Evolutionary conservation across 2,888 invertebrate species (phyloP), one percentile per base, ranked within the genome.

Genomic region (Drosophila siamana): DNA sequence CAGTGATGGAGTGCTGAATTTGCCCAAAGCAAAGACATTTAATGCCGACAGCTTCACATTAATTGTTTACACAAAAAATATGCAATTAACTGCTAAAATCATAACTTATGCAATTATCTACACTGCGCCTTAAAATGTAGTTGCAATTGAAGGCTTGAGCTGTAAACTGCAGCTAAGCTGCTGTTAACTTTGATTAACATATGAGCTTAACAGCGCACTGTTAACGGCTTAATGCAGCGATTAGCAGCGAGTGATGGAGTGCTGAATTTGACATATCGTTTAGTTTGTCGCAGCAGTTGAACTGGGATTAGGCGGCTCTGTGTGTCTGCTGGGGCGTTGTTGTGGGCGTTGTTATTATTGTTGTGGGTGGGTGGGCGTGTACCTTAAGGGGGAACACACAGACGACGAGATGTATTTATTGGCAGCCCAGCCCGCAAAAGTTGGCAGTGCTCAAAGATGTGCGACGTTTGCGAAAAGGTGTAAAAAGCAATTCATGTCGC

Each of bases 341-440:
- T 38, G 36, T 38, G 36, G 36, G 36, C 36, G 36, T 5, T 30
- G 9, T 11, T 46, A 9, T 15, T 4, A 15, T 8, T 50, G 33
- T 22, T 33, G 22, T 13, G 13, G 13, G 7, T n/a, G 11, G 19
- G 16, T 40, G 52, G 52, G 52, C 52, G 52, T 54, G 41, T 6
- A 26, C 16, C 26, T 26, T 26, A 5, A 52, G 40, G 19, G 40
- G 41, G 40, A 40, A 40, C 51, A 40, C 52, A 54, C 28, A 83
- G 13, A 36, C 33, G 9, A 28, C 28, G n/a, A 30, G 1, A 30
- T 30, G 9, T 28, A 9, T 28, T 9, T 30, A 30, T 80, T 69
- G 86, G 80, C 86, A 80, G 86, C 86, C 52, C 52, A 9, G 52
- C 52, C 52, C 13, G 36, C 28, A 41, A 41, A 28, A 41, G 28